phyloP scores from a whole-genome alignment of 1,140 invertebrate species.

The Eulimnadia texana region DNA sequence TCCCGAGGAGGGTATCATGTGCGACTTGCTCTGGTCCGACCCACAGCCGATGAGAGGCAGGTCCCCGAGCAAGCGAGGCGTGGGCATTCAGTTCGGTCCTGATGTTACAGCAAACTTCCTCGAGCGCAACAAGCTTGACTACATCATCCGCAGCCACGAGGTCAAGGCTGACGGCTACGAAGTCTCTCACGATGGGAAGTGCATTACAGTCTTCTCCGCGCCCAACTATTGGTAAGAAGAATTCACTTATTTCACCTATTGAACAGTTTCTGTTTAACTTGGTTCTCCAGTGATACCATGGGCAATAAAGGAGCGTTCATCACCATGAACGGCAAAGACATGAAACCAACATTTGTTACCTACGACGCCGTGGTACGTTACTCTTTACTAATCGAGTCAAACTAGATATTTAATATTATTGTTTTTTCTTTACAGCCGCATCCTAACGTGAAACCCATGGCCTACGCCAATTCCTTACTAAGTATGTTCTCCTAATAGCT shows the following conservation, averaged over 20 bases:
- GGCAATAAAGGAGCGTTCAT: conserved; percentile 97
- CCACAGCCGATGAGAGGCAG: conserved; percentile 76
- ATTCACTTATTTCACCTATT: neutral
- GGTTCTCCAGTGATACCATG: conserved; percentile 81
- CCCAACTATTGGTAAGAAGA: conserved; percentile 90
- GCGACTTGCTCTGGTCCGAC: conserved; percentile 95
- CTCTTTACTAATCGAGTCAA: conserved; percentile 10
- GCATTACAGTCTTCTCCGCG: conserved; percentile 92
- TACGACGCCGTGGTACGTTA: conserved; percentile 83
- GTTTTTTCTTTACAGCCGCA: conserved; percentile 61
- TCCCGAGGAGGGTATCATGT: conserved; percentile 95
- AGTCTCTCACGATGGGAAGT: conserved; percentile 80
- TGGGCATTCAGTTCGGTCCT: conserved; percentile 96
- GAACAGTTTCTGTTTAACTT: conserved; percentile 13
- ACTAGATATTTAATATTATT: conserved; percentile 16
- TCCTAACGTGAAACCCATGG: conserved; percentile 94
- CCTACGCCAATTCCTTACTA: conserved; percentile 66
- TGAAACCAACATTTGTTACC: conserved; percentile 76
- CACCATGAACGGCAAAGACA: conserved; percentile 75
- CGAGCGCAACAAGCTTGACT: conserved; percentile 70
- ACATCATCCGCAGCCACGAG: conserved; percentile 92
- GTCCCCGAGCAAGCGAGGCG: conserved; percentile 86
- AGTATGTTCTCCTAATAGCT: conserved; percentile 40
- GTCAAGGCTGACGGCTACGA: conserved; percentile 96
- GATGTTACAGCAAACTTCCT: conserved; percentile 87